These are phyloP conservation scores for Eurytoma adleriae DNA, from an alignment of 2,888 invertebrate species.

Conservation along the genomic window DNA sequence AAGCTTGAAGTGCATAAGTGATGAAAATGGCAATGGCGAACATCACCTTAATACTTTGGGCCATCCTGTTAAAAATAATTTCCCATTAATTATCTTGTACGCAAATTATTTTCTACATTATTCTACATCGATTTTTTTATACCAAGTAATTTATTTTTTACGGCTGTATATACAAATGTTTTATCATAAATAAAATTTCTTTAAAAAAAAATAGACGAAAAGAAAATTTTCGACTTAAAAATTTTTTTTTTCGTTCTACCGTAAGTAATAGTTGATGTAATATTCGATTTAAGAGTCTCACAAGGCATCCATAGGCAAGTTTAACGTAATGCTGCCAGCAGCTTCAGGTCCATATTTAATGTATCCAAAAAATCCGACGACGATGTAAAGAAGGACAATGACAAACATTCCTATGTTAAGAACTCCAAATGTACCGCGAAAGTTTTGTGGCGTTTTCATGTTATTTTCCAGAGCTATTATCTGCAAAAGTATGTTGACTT, in stretches of 20 bases:
- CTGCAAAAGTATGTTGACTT: slow-evolving; percentile 76
- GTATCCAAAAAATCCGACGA: slow-evolving; percentile 91
- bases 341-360: slow-evolving; percentile 85
- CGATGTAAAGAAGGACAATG: slow-evolving; percentile 86
- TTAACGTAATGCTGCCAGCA: slow-evolving; percentile 87
- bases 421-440: slow-evolving; percentile 87
- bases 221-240: slow-evolving; percentile 58
- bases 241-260: slow-evolving; percentile 30
- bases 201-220: background rate
- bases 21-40: slow-evolving; percentile 86
- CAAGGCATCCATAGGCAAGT: slow-evolving; percentile 82
- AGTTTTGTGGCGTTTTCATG: slow-evolving; percentile 89
- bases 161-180: too few relatives aligned
- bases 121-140: too few relatives aligned
- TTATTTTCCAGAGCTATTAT: slow-evolving; percentile 93
- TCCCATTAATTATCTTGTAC: too few relatives aligned
- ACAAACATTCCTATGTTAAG: slow-evolving; percentile 89
- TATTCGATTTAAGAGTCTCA: slow-evolving; percentile 70
- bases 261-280: slow-evolving; percentile 41
- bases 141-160: too few relatives aligned
- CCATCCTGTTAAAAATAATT: slow-evolving; percentile 77
- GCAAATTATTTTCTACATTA: too few relatives aligned
- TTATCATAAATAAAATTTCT: slow-evolving; percentile 40
- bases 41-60: slow-evolving; percentile 80
- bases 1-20: slow-evolving; percentile 91